phyloP scores from a whole-genome alignment of 2,113 vertebrate species.

The Sebastes fasciatus region DNA sequence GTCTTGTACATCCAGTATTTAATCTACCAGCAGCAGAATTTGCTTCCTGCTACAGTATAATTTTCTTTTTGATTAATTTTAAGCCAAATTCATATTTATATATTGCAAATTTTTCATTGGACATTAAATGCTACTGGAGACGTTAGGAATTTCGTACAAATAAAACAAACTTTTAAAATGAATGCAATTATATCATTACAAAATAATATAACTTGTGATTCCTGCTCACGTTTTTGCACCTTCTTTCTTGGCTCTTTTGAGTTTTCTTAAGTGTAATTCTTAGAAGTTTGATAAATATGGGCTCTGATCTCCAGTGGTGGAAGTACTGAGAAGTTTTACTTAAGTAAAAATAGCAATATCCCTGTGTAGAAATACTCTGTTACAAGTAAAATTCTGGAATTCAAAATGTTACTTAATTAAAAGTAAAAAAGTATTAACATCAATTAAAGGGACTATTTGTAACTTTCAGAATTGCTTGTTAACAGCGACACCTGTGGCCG shows the following conservation, averaged over 20 bases:
- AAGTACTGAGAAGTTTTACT: too few relatives aligned
- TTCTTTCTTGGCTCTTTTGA: neutral
- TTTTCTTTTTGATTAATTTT: neutral
- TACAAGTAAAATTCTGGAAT: too few relatives aligned
- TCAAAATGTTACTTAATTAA: too few relatives aligned
- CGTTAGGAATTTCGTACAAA: neutral
- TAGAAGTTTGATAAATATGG: neutral
- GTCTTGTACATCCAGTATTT: neutral
- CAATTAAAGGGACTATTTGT: too few relatives aligned
- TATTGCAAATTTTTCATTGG: neutral
- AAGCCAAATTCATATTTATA: neutral
- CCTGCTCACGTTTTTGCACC: neutral
- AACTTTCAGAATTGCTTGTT: too few relatives aligned
- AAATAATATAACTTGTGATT: neutral
- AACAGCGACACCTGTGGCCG: too few relatives aligned
- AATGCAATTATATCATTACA: neutral
- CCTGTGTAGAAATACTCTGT: too few relatives aligned
- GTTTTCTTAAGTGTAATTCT: neutral
- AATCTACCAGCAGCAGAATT: neutral
- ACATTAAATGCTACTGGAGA: neutral
- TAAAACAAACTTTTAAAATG: neutral
- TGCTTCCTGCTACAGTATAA: too few relatives aligned
- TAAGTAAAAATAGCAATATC: too few relatives aligned
- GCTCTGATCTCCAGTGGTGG: neutral
- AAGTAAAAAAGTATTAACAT: too few relatives aligned